These are phyloP conservation scores for Henricia sp. DNA, from an alignment of 53 echinoderm and acorn worm species.

Conservation along the genomic window DNA sequence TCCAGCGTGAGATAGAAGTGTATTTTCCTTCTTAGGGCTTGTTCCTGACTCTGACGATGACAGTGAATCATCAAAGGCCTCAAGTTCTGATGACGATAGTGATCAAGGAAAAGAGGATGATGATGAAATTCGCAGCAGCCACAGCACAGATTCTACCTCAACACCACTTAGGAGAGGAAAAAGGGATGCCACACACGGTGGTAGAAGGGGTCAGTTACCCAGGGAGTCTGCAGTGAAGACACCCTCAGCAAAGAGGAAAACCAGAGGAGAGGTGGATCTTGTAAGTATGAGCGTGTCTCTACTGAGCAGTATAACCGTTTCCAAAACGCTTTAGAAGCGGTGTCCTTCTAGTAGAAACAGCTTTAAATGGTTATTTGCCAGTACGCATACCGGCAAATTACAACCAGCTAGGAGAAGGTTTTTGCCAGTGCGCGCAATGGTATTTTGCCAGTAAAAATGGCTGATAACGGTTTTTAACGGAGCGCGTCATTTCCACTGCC, in stretches of 20 bases:
- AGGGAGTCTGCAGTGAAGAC: slow-evolving; percentile 36
- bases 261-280: slow-evolving; percentile 70
- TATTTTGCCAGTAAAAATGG: too few species aligned
- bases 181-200: not conserved
- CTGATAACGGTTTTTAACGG: too few species aligned
- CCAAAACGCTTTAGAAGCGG: too few species aligned
- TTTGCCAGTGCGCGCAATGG: too few species aligned
- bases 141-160: slow-evolving; percentile 21
- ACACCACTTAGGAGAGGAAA: not conserved
- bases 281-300: too few species aligned
- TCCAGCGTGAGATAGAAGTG: too few species aligned
- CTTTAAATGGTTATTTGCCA: too few species aligned
- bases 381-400: too few species aligned
- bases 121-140: slow-evolving; percentile 12
- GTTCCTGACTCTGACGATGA: slow-evolving; percentile 64
- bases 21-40: slow-evolving; percentile 1
- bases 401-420: too few species aligned
- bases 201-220: slow-evolving; percentile 26
- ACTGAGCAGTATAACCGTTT: too few species aligned
- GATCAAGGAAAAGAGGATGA: slow-evolving; percentile 50
- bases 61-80: slow-evolving; percentile 71
- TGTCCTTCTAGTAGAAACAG: too few species aligned
- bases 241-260: slow-evolving; percentile 53
- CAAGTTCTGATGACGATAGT: slow-evolving; percentile 66
- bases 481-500: too few species aligned